Base-by-base conservation (phyloP, 2,888 invertebrate genomes). In the Maniola hyperantus region DNA sequence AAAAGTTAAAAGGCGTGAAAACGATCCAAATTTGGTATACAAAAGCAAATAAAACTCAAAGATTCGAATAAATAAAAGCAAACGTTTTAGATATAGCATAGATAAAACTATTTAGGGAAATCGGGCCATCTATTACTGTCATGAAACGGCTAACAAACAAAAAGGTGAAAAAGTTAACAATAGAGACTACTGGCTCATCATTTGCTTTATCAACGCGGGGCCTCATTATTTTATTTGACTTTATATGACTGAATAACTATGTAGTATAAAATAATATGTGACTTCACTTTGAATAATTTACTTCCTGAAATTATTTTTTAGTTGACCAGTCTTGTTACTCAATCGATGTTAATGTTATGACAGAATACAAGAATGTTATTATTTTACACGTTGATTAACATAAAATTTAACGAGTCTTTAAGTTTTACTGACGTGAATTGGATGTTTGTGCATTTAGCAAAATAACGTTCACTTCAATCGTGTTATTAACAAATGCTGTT, bases 1-100 rank as follows among this genome's bases (percentile, higher is more conserved):
- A 65, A 36, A 68, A 66, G 54, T 65, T 70, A 65, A 67, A 65
- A 62, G 59, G 70, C 67, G 70, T 70, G 55, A 70, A 67, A 67
- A 58, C 64, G 44, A 58, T 54, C 42, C 57, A 55, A 60, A 58
- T 69, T 67, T 36, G 62, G 44, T 42, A 59, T 55, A 63, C 26
- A 54, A 67, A 58, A 54, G 46, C 60, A 64, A 67, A 61, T 15
- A 64, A 60, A 55, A 60, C 39, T 48, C 20, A 34, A 36, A 44
- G 42, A 63, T 44, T 36, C 10, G 50, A 54, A 57, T 44, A 58
- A 48, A 62, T 65, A 53, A 58, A 64, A 64, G 55, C 33, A 60
- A 54, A 15, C 42, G 42, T 53, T 65, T 36, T n/a, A 33, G 39
- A 50, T 55, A 36, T 55, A 26, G 36, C 44, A 57, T 44, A 48